These are phyloP conservation scores for Neogale vison DNA, from an alignment of 2,113 vertebrate genomes.

Conservation along the genomic window DNA sequence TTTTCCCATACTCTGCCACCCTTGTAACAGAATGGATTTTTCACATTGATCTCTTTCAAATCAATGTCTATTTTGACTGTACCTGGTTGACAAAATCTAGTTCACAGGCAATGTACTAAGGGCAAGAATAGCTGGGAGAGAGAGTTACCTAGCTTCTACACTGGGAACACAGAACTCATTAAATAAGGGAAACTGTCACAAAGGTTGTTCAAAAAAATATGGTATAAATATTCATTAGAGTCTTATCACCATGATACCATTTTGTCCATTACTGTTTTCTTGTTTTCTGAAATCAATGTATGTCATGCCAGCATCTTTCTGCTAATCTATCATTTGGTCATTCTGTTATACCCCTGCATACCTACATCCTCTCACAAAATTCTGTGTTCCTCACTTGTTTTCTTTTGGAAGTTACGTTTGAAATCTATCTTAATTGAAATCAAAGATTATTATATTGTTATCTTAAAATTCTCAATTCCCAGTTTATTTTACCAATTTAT, in stretches of 20 bases:
- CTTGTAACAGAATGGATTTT: neutral
- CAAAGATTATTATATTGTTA: neutral
- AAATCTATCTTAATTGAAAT: conserved; percentile 4
- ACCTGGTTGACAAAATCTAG: neutral
- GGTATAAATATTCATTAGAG: neutral
- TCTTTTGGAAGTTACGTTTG: neutral
- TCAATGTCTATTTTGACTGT: neutral
- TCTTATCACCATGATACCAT: neutral
- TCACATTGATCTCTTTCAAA: neutral
- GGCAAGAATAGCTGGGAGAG: neutral
- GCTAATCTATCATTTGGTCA: neutral
- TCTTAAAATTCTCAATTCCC: neutral
- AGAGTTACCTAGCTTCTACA: neutral
- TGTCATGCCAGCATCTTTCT: neutral
- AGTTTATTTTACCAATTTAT: neutral
- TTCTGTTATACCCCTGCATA: neutral
- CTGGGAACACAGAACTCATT: neutral
- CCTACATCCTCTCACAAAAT: neutral
- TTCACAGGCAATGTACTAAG: neutral
- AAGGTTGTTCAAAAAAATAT: neutral
- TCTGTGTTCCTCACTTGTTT: neutral
- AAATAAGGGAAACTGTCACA: neutral
- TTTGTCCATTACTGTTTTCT: neutral
- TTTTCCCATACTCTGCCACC: neutral
- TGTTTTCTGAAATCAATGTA: neutral